Base-by-base conservation (phyloP, 2,888 invertebrate genomes). In the Thereva unica region DNA sequence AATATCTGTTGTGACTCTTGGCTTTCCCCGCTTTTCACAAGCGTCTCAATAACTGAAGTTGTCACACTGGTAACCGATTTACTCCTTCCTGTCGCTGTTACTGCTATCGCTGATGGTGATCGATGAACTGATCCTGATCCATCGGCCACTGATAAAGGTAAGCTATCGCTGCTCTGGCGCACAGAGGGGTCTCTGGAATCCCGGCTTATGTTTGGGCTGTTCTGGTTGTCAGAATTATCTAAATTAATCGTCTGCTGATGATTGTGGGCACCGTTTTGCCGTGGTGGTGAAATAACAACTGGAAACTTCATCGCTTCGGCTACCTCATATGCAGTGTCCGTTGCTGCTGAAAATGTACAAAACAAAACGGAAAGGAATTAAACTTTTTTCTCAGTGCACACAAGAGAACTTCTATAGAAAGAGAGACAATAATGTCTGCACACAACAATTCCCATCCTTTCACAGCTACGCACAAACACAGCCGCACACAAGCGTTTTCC, bases 251-350 rank as follows among this genome's bases (percentile, higher is more conserved):
- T 8, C 44, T 64, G 53, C 23, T 59, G 45, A 47, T 65, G 53
- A 65, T 53, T 61, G 54, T 68, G 61, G 41, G 68, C 42, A 63
- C 67, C 68, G 64, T 69, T 71, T 67, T 56, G 68, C 10, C 65
- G 47, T 61, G 67, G 68, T 63, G 72, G 68, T 65, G 71, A 69
- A 63, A 70, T 68, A 38, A 71, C 72, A 56, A 70, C 70, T 71
- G 71, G 72, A 53, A 71, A 67, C 67, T 71, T 71, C 63, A 71
- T 71, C 45, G 71, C 71, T 59, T 67, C 69, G 41, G 72, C 71
- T 59, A 70, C 70, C 44, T 72, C 69, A 59, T 70, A 72, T 65
- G 67, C 67, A 55, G 69, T 69, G 55, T 66, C 66, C 37, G 66
- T 64, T 66, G 66, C 50, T 41, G 66, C 68, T 69, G 66, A 52